A percentile compares a stretch with the other conserved stretches of the same genome.
Conservation (phyloP, 1,140 invertebrate species). For the Dendrolimus kikuchii region DNA sequence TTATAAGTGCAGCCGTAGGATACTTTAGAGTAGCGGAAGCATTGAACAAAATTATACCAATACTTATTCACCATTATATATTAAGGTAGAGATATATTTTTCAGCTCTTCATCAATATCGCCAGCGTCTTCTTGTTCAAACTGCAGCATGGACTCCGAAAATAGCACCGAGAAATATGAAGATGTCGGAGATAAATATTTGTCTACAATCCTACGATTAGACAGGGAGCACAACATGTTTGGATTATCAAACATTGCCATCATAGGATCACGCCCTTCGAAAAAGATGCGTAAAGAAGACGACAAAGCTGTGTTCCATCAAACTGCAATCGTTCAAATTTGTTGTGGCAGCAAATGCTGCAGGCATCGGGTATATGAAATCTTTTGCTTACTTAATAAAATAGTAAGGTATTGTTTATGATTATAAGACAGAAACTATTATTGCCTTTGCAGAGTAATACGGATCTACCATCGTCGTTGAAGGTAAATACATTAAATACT, state of each 20-base stretch:
- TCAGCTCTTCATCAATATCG: constrained; percentile 41
- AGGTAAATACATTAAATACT: constrained; percentile 25
- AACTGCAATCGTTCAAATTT: constrained; percentile 49
- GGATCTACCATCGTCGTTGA: constrained; percentile 40
- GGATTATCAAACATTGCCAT: constrained; percentile 53
- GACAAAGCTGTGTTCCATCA: constrained; percentile 46
- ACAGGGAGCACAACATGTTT: constrained; percentile 56
- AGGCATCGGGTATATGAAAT: constrained; percentile 29
- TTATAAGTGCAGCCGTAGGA: no score
- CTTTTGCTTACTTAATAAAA: neutral
- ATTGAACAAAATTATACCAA: no score
- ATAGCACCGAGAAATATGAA: constrained; percentile 11
- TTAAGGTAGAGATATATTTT: constrained; percentile 11
- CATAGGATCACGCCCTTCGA: constrained; percentile 29
- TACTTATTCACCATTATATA: no score
- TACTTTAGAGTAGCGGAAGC: no score
- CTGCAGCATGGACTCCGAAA: constrained; percentile 31
- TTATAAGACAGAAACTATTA: constrained; percentile 3
- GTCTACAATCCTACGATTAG: constrained; percentile 49
- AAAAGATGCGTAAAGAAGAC: constrained; percentile 34
- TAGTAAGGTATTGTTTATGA: neutral
- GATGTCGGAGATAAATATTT: constrained; percentile 45
- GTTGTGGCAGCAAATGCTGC: constrained; percentile 37
- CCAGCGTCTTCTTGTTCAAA: constrained; percentile 24
- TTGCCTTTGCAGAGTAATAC: constrained; percentile 46